Evolutionary conservation across 2,797 vertebrate species (phyloP), one percentile per base, ranked within the genome.

Genomic region (Pelobates cultripes): DNA sequence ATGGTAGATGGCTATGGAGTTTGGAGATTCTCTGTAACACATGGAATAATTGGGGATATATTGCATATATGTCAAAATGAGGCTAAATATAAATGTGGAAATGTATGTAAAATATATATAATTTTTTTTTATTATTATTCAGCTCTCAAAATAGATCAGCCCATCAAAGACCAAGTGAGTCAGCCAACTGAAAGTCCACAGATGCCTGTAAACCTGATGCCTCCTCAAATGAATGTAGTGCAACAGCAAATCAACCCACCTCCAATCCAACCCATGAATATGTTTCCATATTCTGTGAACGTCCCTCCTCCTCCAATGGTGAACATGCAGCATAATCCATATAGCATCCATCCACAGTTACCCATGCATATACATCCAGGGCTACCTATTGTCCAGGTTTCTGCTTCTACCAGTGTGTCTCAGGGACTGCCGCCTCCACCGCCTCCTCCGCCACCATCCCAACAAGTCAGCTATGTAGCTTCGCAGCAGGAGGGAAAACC

Each of bases 401-500:
- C 96, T n/a, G 88, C 94, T 77, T 94, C 94, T 28, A 89, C 94
- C 5, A 90, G 80, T 85, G 83, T 93, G 77, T 91, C 95, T 88
- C 97, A 99, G 93, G 96, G 95, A 89, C 94, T 95, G 63, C 97
- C 96, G 0, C 97, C 98, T 0, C 98, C 97, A 8, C 97, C 98
- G 4, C 97, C 98, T 2, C 98, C 98, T 0, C 97, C 97, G 45
- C 97, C 97, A 8, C 97, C 97, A 79, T 95, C 96, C 88, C 97
- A 97, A 75, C 96, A 97, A 87, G 91, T 95, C 86, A 92, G 77
- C 90, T 95, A 95, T 85, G 87, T 93, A 70, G 90, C 93, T 51
- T 89, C 94, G 81, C 96, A 95, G 57, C 87, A 94, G 17, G 97
- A 99, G 10, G 92, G 92, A 83, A 95, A 96, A 83, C 92, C 90